Percentiles rank a stretch among this genome's conserved stretches.
These are phyloP conservation scores for Sorex maritimensis DNA, from an alignment of 2,797 vertebrate species.

Conservation along the genomic window DNA sequence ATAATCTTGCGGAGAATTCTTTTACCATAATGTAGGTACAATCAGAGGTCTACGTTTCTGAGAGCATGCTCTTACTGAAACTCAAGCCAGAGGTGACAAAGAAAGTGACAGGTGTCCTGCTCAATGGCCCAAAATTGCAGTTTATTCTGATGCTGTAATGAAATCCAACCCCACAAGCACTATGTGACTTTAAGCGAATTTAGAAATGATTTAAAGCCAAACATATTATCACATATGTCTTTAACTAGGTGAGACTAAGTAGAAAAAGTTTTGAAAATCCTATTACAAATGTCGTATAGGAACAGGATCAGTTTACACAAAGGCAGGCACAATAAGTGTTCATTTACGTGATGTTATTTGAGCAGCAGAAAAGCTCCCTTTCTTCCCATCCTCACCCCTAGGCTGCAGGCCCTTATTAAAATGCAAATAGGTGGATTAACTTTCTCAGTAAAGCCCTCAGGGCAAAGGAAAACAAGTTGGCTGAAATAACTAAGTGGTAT, in stretches of 20 bases:
- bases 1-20: neutral
- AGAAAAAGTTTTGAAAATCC: constrained; percentile 35
- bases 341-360: neutral
- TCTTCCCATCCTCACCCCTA: neutral
- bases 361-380: constrained; percentile 21
- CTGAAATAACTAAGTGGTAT: neutral
- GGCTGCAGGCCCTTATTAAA: constrained; percentile 51
- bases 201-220: constrained; percentile 51
- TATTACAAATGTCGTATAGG: neutral
- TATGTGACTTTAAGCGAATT: neutral
- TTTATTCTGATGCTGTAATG: neutral
- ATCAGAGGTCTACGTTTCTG: neutral
- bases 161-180: neutral
- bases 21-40: neutral
- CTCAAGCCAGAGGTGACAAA: neutral
- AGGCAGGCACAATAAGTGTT: neutral
- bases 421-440: neutral
- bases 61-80: neutral
- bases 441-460: neutral
- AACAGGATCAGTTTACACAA: neutral
- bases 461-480: constrained; percentile 25
- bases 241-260: constrained; percentile 34
- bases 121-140: neutral
- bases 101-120: neutral
- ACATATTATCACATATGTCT: constrained; percentile 9